These are phyloP conservation scores for Melikaiella ostensackeni DNA, from an alignment of 2,888 invertebrate genomes.

Conservation along the genomic window DNA sequence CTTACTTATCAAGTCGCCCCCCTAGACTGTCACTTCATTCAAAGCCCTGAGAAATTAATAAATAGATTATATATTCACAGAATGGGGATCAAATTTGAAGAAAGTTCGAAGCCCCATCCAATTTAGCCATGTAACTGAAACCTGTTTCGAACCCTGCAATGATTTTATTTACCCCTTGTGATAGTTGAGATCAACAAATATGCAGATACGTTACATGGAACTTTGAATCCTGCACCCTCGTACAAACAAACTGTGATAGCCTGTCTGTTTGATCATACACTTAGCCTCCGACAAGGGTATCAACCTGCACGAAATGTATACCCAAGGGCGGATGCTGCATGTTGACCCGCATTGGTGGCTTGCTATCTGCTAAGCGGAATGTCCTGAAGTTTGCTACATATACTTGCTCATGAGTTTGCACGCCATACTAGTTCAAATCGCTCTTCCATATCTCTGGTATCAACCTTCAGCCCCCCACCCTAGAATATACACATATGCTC, in stretches of 20 bases:
- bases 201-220: constrained; percentile 26
- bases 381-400: constrained; percentile 13
- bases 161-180: constrained; percentile 6
- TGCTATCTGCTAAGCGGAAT: constrained; percentile 27
- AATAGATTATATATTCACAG: not conserved
- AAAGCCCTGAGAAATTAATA: no score
- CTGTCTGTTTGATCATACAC: constrained; percentile 33
- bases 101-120: not conserved
- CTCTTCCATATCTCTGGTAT: constrained; percentile 15
- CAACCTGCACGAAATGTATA: constrained; percentile 26
- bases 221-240: constrained; percentile 14
- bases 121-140: not conserved
- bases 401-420: constrained; percentile 8
- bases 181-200: constrained; percentile 16
- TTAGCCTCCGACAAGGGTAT: constrained; percentile 28
- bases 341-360: constrained; percentile 27
- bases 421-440: constrained; percentile 1
- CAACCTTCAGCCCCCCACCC: not conserved
- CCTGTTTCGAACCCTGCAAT: not conserved
- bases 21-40: no score
- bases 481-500: not conserved
- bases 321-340: constrained; percentile 19
- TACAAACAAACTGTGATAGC: constrained; percentile 38
- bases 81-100: not conserved
- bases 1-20: no score